phyloP scores from a whole-genome alignment of 2,113 vertebrate species.

The Charadrius vociferus region DNA sequence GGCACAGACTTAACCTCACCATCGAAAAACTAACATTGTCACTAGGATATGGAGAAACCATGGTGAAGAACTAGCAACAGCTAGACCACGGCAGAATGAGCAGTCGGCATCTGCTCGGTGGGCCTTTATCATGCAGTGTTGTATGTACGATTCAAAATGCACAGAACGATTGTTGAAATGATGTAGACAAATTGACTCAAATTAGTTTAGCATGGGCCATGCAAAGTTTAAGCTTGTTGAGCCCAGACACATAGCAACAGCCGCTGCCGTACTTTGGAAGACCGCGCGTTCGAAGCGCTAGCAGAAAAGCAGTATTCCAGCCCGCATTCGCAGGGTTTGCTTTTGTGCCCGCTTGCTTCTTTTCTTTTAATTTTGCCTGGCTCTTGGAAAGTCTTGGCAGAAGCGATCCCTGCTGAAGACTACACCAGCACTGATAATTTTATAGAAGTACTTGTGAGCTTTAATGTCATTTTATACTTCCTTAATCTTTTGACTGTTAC shows the following conservation, averaged over 20 bases:
- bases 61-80: slow-evolving; percentile 81
- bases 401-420: slow-evolving; percentile 14
- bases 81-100: slow-evolving; percentile 70
- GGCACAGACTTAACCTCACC: slow-evolving; percentile 73
- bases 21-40: slow-evolving; percentile 83
- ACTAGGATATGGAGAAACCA: slow-evolving; percentile 86
- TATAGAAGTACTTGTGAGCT: slow-evolving; percentile 42
- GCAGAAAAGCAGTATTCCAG: background rate
- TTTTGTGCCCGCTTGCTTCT: background rate
- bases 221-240: slow-evolving; percentile 80
- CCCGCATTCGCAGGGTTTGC: rapidly evolving
- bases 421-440: slow-evolving; percentile 38
- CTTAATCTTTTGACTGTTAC: slow-evolving; percentile 70
- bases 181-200: slow-evolving; percentile 88
- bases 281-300: background rate
- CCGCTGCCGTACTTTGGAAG: background rate
- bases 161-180: slow-evolving; percentile 77
- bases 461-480: slow-evolving; percentile 66
- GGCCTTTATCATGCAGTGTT: slow-evolving; percentile 75
- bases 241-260: slow-evolving; percentile 79
- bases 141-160: slow-evolving; percentile 73
- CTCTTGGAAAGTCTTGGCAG: background rate
- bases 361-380: background rate
- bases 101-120: slow-evolving; percentile 75
- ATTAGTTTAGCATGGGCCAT: slow-evolving; percentile 83